Conservation (phyloP, 2,888 invertebrate species). For the Cantharis flavilabris region DNA sequence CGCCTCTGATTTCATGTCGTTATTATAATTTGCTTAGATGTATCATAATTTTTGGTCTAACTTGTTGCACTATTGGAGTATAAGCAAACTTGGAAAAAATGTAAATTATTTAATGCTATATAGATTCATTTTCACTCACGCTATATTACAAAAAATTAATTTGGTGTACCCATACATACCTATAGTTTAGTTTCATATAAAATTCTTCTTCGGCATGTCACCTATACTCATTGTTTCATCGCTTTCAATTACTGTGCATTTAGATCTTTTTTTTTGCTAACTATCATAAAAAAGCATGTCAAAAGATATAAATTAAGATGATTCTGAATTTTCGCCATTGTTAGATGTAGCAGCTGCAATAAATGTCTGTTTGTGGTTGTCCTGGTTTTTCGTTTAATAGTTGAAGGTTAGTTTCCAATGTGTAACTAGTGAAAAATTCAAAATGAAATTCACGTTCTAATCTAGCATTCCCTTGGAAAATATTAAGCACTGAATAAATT, state of each 20-base stretch:
- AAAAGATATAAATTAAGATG: background rate
- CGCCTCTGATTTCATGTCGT: background rate
- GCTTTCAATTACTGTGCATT: background rate
- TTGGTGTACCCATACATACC: background rate
- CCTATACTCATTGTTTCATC: background rate
- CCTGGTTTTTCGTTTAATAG: background rate
- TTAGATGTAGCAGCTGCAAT: background rate
- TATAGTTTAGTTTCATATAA: background rate
- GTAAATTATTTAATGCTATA: background rate
- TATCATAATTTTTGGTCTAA: background rate
- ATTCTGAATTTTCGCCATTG: background rate
- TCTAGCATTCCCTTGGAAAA: background rate
- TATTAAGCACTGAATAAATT: background rate
- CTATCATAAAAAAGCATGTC: background rate
- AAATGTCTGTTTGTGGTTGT: constrained; percentile 3
- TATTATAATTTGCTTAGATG: background rate
- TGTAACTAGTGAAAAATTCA: background rate
- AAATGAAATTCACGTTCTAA: background rate
- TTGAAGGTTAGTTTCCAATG: background rate
- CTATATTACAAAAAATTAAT: background rate
- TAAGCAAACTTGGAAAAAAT: background rate
- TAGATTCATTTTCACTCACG: background rate
- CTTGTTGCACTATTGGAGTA: background rate
- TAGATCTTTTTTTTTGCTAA: background rate
- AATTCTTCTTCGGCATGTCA: background rate